Evolutionary conservation across 2,113 vertebrate species (phyloP), one percentile per base, ranked within the genome.

Genomic region (Tinamus guttatus): DNA sequence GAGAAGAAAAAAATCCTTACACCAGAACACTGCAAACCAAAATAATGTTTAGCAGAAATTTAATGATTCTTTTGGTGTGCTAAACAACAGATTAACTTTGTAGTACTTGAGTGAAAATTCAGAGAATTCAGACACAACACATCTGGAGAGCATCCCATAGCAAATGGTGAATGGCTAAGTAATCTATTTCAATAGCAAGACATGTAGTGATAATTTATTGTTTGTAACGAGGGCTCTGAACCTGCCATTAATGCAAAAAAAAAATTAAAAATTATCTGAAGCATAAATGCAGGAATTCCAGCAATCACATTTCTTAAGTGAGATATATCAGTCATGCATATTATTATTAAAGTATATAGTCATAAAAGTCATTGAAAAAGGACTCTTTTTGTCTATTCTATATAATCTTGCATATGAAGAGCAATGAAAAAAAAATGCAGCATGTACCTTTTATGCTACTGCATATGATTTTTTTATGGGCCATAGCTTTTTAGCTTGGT

Each of bases 61-160:
- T 97, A 95, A 97, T 19, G 36, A 94, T 93, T 97, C 96, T 97
- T 98, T 98, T 95, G 84, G 97, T 98, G 96, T 96, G 97, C 96
- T 97, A 96, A 97, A 97, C 94, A 97, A 98, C 96, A 97, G 90
- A 96, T 97, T 94, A 96, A 94, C 96, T 98, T 97, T 81, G 21
- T 76, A 90, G 60, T 51, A 90, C 92, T 95, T 83, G 90, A 97
- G 78, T 93, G 93, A 98, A 97, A 97, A 96, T 52, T 97, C 96
- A 94, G 95, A 96, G 84, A 95, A 97, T 97, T 98, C 98, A 98
- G 97, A 98, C 94, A 95, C 93, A 96, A 96, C 97, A 98, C 98
- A 98, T 98, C 98, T 98, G 98, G 98, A 98, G 95, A 98, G 96
- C 98, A 98, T 98, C 98, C 97, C 89, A 24, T 81, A 96, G 97